Evolutionary conservation across 1,140 invertebrate species (phyloP).

Genomic region (Drosophila erecta): DNA sequence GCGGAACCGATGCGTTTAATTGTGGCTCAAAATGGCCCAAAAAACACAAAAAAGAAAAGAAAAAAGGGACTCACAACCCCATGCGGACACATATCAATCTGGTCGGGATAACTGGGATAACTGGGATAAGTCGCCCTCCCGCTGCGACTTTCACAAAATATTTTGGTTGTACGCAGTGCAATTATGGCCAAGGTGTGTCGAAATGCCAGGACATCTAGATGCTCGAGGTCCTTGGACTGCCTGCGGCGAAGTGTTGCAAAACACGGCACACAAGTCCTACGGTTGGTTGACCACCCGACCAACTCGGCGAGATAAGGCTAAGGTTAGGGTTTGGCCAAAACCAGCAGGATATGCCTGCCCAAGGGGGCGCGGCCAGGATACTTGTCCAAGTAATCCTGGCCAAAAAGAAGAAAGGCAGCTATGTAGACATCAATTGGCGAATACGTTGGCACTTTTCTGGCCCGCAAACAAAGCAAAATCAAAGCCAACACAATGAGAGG

Average conservation of each 20-base stretch:
- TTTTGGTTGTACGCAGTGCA: constrained; percentile 83
- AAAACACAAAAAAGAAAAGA: constrained; percentile 31
- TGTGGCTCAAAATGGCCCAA: constrained; percentile 69
- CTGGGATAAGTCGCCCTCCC: constrained; percentile 18
- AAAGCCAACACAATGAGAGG: constrained; percentile 23
- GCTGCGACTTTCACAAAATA: constrained; percentile 82
- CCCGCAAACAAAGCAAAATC: constrained; percentile 32
- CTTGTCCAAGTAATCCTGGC: constrained; percentile 42
- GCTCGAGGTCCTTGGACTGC: constrained; percentile 33
- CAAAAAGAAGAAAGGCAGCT: constrained; percentile 12
- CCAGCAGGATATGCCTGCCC: constrained; percentile 9
- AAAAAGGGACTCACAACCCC: constrained; percentile 39
- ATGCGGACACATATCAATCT: constrained; percentile 69
- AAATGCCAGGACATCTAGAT: constrained; percentile 48
- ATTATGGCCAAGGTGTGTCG: constrained; percentile 72
- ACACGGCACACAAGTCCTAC: constrained; percentile 62
- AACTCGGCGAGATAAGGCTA: constrained; percentile 50
- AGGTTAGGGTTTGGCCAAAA: constrained; percentile 14
- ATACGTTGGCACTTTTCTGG: constrained; percentile 50
- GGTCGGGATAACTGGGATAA: constrained; percentile 35
- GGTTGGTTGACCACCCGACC: constrained; percentile 73
- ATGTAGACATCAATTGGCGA: constrained; percentile 69
- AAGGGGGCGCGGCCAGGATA: constrained; percentile 63
- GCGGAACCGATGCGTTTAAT: constrained; percentile 81
- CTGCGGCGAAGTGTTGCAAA: constrained; percentile 75